Percentiles rank a stretch among this genome's conserved stretches.
Evolutionary conservation across 35 echinoderm and acorn worm species (phyloP).

Genomic region (Amphiura filiformis): DNA sequence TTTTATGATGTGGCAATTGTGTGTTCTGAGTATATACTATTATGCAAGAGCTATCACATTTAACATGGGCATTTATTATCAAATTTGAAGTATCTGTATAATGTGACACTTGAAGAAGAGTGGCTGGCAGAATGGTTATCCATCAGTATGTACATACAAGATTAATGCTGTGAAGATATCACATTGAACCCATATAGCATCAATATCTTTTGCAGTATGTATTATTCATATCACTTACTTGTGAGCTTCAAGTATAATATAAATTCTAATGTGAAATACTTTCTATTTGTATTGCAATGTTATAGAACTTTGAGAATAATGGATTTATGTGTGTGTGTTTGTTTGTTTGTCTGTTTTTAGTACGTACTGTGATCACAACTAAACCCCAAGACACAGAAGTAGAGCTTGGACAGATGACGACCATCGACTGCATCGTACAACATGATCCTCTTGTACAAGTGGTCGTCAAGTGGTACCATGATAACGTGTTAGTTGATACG

Average conservation of each 20-base stretch:
- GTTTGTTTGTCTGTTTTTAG: conserved; percentile 23
- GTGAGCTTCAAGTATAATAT: not conserved
- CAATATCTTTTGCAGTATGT: no score
- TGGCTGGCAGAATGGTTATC: no score
- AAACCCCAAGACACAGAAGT: conserved; percentile 53
- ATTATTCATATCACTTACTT: not conserved
- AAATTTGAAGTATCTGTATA: no score
- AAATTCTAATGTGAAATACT: not conserved
- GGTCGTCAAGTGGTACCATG: conserved; percentile 57
- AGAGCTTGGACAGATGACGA: conserved; percentile 27
- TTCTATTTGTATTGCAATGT: not conserved
- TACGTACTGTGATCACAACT: conserved; percentile 50
- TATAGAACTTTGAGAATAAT: not conserved
- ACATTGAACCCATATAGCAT: no score
- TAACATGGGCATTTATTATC: no score
- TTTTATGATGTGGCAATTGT: no score
- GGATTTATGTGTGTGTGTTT: not conserved
- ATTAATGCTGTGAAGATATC: no score
- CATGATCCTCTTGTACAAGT: conserved; percentile 45
- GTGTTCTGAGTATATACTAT: no score
- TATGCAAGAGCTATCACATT: no score
- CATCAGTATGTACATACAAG: no score
- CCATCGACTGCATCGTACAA: conserved; percentile 57
- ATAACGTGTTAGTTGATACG: conserved; percentile 32
- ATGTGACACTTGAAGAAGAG: no score